phyloP scores from a whole-genome alignment of 2,888 invertebrate species.

The Stramonita haemastoma region DNA sequence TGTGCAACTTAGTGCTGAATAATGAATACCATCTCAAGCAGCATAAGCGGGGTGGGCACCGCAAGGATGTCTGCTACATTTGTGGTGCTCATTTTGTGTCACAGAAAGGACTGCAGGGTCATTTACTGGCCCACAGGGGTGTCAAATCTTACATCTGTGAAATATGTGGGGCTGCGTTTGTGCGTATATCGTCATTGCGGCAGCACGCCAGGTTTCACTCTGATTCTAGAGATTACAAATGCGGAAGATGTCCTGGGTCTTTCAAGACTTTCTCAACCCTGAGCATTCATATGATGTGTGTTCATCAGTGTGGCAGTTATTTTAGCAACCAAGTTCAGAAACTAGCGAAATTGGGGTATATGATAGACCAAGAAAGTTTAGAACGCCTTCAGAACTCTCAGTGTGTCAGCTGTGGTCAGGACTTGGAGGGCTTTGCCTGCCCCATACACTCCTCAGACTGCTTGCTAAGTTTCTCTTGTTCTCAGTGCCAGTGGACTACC shows the following conservation, averaged over 20 bases:
- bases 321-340: background rate
- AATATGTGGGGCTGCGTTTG: slow-evolving; percentile 2
- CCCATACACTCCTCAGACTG: slow-evolving; percentile 7
- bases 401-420: slow-evolving; percentile 1
- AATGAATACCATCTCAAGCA: background rate
- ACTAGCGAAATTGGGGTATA: slow-evolving; percentile 1
- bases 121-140: slow-evolving; percentile 5
- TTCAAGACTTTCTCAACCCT: slow-evolving; percentile 10
- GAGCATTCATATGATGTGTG: slow-evolving; percentile 15
- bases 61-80: slow-evolving; percentile 14
- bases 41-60: background rate
- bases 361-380: background rate
- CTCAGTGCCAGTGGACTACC: slow-evolving; percentile 22
- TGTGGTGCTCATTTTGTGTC: slow-evolving; percentile 13
- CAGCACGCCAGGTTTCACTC: slow-evolving; percentile 1
- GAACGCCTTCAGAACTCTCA: background rate
- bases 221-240: background rate
- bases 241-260: background rate
- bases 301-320: slow-evolving; percentile 20
- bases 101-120: background rate
- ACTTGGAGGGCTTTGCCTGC: background rate
- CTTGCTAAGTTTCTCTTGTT: background rate
- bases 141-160: slow-evolving; percentile 2
- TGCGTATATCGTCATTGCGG: background rate
- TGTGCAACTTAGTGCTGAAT: background rate